These are phyloP conservation scores for Naja naja DNA, from an alignment of 2,113 vertebrate genomes.

Conservation along the genomic window DNA sequence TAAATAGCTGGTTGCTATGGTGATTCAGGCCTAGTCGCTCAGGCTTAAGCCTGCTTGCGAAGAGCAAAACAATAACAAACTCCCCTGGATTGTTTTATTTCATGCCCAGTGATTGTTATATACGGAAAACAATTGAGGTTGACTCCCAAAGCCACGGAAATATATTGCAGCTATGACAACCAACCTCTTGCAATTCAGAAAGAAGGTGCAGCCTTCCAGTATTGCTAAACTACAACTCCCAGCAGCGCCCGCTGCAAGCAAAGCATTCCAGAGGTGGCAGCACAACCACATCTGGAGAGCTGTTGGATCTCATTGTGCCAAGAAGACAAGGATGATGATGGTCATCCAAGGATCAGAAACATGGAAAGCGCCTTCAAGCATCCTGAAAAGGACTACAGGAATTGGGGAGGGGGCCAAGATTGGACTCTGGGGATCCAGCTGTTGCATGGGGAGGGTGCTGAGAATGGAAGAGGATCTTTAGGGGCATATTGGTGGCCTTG, in stretches of 20 bases:
- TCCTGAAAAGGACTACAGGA: neutral
- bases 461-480: neutral
- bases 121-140: neutral
- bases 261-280: neutral
- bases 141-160: neutral
- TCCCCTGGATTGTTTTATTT: neutral
- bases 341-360: neutral
- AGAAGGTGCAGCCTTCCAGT: neutral
- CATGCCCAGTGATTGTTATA: neutral
- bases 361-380: neutral
- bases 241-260: neutral
- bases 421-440: neutral
- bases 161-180: neutral
- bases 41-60: neutral
- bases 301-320: neutral
- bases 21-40: neutral
- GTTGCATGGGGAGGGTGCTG: neutral
- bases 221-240: neutral
- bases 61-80: neutral
- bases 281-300: neutral
- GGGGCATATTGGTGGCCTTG: neutral
- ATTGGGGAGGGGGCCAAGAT: neutral
- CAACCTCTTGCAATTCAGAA: neutral
- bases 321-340: neutral
- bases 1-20: neutral